Base-by-base conservation (phyloP, 2,797 vertebrate species). In the Avahi laniger region DNA sequence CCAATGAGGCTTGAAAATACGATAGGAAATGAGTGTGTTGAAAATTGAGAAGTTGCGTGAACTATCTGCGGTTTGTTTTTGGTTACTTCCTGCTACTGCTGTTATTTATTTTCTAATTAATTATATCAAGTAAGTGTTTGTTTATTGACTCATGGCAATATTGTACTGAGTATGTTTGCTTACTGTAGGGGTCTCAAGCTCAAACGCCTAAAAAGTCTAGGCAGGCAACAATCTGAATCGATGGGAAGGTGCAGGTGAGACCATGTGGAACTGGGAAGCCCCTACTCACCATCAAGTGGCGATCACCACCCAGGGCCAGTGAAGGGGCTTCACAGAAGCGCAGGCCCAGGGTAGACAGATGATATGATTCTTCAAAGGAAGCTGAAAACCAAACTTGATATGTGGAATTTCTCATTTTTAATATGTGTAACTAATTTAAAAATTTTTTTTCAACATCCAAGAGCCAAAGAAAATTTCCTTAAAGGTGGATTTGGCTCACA, bases 1-100 rank as follows among this genome's bases (percentile, higher is more conserved):
- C 28, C 85, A 91, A 73, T 91, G 78, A 94, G 61, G 46, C 78
- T 85, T 88, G 50, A 75, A 75, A 80, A 65, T 75, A 57, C 78
- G 33, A 84, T 17, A 76, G 41, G 70, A 81, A 67, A 72, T 7
- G 17, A 80, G 7, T 57, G 14, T 59, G 24, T 41, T 73, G 35
- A 41, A 72, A 67, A 52, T 28, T 5, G 79, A 70, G 48, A 81
- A 63, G 14, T 76, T 75, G 33, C 3, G 26, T 33, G 35, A 92
- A 92, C 52, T 70, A 50, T n/a, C n/a, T 72, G 5, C 1, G 4
- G 9, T 80, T 52, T 88, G 38, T 46, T 67, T 94, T 89, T 43
- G 10, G 28, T 76, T 90, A 46, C n/a, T 97, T 95, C 33, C 46
- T 70, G 12, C 20, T 81, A 18, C 17, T 75, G 69, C 9, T 43